Conservation (phyloP, 2,888 invertebrate species). For the Heliconius charithonia region DNA sequence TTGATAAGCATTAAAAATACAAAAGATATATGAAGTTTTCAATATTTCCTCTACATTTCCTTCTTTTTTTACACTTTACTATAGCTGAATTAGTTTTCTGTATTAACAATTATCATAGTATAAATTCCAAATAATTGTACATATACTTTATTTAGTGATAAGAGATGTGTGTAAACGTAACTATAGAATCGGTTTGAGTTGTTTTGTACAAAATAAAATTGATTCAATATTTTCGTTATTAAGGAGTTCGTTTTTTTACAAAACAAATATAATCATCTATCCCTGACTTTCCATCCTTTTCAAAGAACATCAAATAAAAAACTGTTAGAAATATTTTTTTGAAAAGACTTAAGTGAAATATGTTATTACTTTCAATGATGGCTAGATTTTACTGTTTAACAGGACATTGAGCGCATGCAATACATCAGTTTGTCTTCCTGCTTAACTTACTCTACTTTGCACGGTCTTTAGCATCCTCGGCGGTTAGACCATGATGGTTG, state of each 20-base stretch:
- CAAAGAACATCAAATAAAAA: no score
- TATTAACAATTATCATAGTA: neutral
- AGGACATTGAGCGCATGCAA: no score
- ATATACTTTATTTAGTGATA: neutral
- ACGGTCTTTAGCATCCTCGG: no score
- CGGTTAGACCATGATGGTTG: no score
- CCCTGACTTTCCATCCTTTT: neutral
- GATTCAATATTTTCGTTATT: constrained; percentile 48
- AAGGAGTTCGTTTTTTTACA: neutral
- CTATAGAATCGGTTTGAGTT: constrained; percentile 40
- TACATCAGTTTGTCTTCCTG: no score
- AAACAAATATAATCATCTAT: neutral
- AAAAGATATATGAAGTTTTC: neutral
- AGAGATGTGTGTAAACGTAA: constrained; percentile 36
- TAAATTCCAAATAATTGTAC: constrained; percentile 3
- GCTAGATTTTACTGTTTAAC: no score
- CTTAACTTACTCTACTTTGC: no score
- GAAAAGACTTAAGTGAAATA: no score
- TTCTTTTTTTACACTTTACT: neutral
- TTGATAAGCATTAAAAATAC: no score
- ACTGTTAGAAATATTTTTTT: no score
- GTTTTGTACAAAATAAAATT: constrained; percentile 52
- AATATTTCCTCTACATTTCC: neutral
- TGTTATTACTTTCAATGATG: no score
- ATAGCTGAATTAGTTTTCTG: neutral